Evolutionary conservation across 1,140 invertebrate genomes (phyloP).

Genomic region (Hylaeus anthracinus): DNA sequence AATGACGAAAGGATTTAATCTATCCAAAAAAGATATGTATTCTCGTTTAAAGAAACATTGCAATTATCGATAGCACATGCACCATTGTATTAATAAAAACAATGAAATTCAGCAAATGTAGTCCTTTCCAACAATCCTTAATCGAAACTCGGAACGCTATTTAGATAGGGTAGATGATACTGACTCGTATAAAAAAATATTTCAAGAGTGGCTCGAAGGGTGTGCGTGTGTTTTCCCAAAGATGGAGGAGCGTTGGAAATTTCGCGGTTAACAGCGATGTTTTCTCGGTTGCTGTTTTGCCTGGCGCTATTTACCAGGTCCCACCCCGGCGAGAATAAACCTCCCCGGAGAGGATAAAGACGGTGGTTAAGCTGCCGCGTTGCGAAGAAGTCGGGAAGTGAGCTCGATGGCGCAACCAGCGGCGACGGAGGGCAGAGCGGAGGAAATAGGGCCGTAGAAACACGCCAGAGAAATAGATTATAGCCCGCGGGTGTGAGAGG

Average conservation of each 20-base stretch:
- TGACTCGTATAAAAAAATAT: not conserved
- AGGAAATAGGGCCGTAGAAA: slow-evolving; percentile 23
- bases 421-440: not conserved
- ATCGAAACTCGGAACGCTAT: too few species aligned
- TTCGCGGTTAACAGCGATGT: slow-evolving; percentile 55
- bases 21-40: too few species aligned
- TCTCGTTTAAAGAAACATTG: too few species aligned
- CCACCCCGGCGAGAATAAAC: slow-evolving; percentile 27
- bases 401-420: not conserved
- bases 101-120: too few species aligned
- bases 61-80: too few species aligned
- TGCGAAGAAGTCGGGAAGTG: slow-evolving; percentile 20
- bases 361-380: slow-evolving; percentile 7
- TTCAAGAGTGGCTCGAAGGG: not conserved
- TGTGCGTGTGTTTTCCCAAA: not conserved
- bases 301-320: slow-evolving; percentile 17
- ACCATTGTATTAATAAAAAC: too few species aligned
- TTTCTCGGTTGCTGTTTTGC: slow-evolving; percentile 54
- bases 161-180: too few species aligned
- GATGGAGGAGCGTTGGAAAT: slow-evolving; percentile 58
- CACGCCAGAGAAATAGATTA: slow-evolving; percentile 48
- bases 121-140: too few species aligned
- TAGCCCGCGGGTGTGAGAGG: slow-evolving; percentile 12
- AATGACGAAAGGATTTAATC: too few species aligned
- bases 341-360: slow-evolving; percentile 34